phyloP scores from a whole-genome alignment of 2,113 vertebrate genomes.

The Heterotilapia buettikoferi region DNA sequence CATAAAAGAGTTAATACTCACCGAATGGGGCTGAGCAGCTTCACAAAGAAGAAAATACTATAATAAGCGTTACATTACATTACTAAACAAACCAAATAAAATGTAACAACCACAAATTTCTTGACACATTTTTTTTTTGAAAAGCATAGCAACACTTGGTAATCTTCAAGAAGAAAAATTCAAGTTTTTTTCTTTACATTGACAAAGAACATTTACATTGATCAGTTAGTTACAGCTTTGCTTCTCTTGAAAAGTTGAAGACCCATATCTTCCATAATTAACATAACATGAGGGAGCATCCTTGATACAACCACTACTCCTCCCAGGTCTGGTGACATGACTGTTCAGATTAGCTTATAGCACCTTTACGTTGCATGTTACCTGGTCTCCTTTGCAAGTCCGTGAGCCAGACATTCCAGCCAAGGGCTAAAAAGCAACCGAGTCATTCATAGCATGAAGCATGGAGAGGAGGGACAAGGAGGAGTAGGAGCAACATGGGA shows the following conservation, averaged over 20 bases:
- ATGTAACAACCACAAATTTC: constrained; percentile 24
- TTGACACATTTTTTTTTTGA: not conserved
- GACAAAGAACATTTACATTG: constrained; percentile 41
- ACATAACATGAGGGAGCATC: not conserved
- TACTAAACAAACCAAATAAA: constrained; percentile 31
- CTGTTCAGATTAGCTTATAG: not conserved
- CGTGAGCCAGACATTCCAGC: not conserved
- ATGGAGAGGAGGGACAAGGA: not conserved
- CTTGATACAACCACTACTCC: not conserved
- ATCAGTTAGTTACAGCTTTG: constrained; percentile 29
- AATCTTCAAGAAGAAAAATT: constrained; percentile 22
- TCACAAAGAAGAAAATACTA: constrained; percentile 15
- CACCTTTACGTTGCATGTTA: not conserved
- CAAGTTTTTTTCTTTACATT: constrained; percentile 26
- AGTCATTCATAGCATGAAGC: not conserved
- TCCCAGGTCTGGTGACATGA: not conserved
- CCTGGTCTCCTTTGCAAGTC: not conserved
- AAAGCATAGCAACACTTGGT: constrained; percentile 28
- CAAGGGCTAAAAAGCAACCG: not conserved
- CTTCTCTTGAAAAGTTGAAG: not conserved
- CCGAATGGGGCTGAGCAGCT: not conserved
- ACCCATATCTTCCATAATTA: not conserved
- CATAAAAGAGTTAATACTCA: constrained; percentile 26
- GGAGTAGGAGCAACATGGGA: not conserved
- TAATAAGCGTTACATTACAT: constrained; percentile 17